Conservation (phyloP, 2,797 vertebrate genomes). For the Hydrophis major region DNA sequence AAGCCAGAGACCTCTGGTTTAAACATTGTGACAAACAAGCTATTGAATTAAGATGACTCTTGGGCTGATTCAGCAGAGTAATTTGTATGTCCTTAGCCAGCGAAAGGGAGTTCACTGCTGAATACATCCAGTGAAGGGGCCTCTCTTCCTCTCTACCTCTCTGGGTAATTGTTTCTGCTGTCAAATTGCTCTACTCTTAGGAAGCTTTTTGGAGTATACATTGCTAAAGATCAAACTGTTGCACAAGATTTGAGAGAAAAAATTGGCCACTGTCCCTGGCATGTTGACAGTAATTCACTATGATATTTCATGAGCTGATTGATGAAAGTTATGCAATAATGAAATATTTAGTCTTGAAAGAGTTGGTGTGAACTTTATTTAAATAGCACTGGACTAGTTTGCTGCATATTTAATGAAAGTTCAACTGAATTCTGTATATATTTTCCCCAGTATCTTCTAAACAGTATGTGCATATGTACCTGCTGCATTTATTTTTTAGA, state of each 20-base stretch:
- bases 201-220: not conserved
- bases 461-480: not conserved
- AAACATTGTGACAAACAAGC: not conserved
- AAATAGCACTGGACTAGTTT: not conserved
- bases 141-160: not conserved
- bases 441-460: not conserved
- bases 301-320: not conserved
- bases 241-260: not conserved
- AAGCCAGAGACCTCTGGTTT: not conserved
- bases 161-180: not conserved
- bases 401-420: not conserved
- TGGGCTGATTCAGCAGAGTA: not conserved
- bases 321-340: not conserved
- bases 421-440: not conserved
- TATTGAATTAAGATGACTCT: not conserved
- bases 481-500: not conserved
- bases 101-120: not conserved
- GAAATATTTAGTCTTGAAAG: not conserved
- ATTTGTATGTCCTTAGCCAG: not conserved
- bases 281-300: not conserved
- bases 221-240: not conserved
- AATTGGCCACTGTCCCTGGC: not conserved
- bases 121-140: not conserved
- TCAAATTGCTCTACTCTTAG: not conserved
- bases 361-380: not conserved